These are phyloP conservation scores for Phoebastria nigripes DNA, from an alignment of 2,797 vertebrate genomes.

Conservation along the genomic window DNA sequence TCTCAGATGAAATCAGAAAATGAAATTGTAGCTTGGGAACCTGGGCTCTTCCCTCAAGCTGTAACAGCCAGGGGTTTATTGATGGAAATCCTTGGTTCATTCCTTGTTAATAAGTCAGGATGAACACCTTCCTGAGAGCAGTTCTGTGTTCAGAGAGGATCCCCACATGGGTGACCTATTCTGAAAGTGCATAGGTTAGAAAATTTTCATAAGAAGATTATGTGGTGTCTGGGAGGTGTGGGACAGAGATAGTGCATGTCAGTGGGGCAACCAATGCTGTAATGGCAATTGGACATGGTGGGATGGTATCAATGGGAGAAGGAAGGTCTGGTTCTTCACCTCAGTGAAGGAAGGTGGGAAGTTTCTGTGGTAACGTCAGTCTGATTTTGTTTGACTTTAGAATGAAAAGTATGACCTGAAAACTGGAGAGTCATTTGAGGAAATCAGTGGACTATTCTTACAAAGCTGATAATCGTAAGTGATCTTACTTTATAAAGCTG, in stretches of 20 bases:
- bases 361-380: background rate
- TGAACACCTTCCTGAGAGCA: background rate
- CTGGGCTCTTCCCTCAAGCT: background rate
- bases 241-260: background rate
- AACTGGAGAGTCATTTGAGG: background rate
- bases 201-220: background rate
- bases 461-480: background rate
- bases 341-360: background rate
- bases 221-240: background rate
- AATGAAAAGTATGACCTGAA: background rate
- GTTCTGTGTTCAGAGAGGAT: background rate
- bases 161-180: rapidly evolving
- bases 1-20: background rate
- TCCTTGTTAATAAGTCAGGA: background rate
- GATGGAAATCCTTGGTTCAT: background rate
- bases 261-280: rapidly evolving
- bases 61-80: background rate
- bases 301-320: background rate
- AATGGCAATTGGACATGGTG: background rate
- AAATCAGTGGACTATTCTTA: background rate
- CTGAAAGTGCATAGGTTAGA: background rate
- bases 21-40: background rate
- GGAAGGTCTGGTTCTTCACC: background rate
- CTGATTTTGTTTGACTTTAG: background rate
- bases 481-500: background rate